Base-by-base conservation (phyloP, 2,113 vertebrate species). In the Corythornis vintsioides region DNA sequence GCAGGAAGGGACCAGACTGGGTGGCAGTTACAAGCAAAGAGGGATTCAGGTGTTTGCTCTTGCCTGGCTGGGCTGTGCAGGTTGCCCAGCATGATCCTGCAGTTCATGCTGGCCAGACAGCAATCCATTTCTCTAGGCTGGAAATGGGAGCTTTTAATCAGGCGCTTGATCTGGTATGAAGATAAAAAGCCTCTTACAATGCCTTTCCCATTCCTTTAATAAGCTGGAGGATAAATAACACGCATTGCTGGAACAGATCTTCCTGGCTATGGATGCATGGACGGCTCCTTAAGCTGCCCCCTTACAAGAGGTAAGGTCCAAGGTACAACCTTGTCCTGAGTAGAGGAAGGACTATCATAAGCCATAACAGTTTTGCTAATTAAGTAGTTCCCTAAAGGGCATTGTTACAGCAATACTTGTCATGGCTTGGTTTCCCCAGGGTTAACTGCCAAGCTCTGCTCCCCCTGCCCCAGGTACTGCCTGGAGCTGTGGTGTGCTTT, bases 191-290 rank as follows among this genome's bases (percentile, higher is more conserved):
- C 42, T 72, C 35, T 50, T 24, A 33, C 2, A 1, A 45, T 2
- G 7, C 38, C 40, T 25, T n/a, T 84, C 43, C 38, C 3, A 5
- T 45, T n/a, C 38, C 43, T 72, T 3, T 0, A 4, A 24, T 19
- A 20, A 28, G 28, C 31, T 20, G n/a, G 22, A 60, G 66, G 6
- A 18, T 11, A 7, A 33, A 9, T 11, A 20, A 5, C 17, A 5
- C 2, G 2, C 10, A 33, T 38, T 18, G 38, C 57, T 50, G 50
- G 24, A 31, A 33, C 0, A 3, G 26, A 38, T 5, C 48, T 19
- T 64, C 21, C 35, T n/a, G 38, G 25, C 33, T 20, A 1, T 3
- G 1, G 18, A 3, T 1, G 25, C 4, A 7, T 2, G 9, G 19
- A 28, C 0, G 4, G 22, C 52, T 45, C 57, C 48, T 24, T 11